Base-by-base conservation (phyloP, 2,113 vertebrate species). In the Hypanus sabinus region DNA sequence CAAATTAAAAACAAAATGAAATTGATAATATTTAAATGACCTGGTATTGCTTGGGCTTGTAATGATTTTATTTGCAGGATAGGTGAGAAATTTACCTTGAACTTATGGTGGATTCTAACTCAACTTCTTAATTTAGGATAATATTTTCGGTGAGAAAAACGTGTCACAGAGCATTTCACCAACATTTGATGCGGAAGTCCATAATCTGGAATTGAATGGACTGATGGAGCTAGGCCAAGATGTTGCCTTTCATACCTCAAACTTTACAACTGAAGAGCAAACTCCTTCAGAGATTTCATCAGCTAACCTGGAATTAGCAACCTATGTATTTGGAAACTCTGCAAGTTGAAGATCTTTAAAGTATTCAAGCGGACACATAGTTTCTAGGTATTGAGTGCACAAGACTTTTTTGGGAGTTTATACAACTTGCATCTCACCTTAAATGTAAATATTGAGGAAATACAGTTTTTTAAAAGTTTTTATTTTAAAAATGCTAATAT, bases 91-190 rank as follows among this genome's bases (percentile, higher is more conserved):
- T 65, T 90, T 90, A 14, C n/a, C 62, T 90, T 68, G 30, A 6
- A 1, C 65, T 36, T 90, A 60, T 85, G 24, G 30, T 88, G 5
- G 9, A 20, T 88, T 88, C 27, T 90, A 90, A 68, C 14, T 46
- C 1, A 46, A 38, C 90, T 87, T 94, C 57, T 94, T 94, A 79
- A 68, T 95, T 16, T 83, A 99, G 98, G 97, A 97, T 94, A 99
- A 98, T 93, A 94, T 98, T 94, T 98, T 98, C 96, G 99, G 98
- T 94, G 97, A 97, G 94, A 97, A 97, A 93, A 94, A 95, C 94
- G 94, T 94, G n/a, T 95, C 95, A 20, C 95, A 94, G 33, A 94
- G 81, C 22, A 94, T 95, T 6, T 96, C 95, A 1, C 46, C 94
- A 0, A 95, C 95, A 0, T 95, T 96, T 0, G 97, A 98, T 68